These are phyloP conservation scores for Rhagoletis zephyria DNA, from an alignment of 1,140 invertebrate genomes.

Conservation along the genomic window DNA sequence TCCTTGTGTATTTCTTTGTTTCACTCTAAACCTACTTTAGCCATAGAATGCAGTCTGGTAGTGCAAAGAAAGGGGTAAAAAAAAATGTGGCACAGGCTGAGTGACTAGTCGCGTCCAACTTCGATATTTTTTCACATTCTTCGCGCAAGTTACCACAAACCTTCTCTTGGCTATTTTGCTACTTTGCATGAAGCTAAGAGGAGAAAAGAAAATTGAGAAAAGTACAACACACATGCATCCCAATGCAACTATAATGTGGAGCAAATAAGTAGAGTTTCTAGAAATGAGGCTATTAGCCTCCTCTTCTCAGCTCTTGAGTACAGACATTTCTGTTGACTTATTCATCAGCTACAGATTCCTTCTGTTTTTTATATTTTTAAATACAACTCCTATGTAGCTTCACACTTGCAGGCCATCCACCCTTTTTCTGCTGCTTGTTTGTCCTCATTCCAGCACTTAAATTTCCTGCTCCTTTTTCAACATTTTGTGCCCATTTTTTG, in stretches of 20 bases:
- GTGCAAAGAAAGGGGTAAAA: too few species aligned
- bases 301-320: background rate
- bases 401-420: too few species aligned
- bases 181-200: too few species aligned
- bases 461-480: background rate
- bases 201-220: too few species aligned
- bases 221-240: too few species aligned
- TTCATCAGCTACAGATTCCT: background rate
- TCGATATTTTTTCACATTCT: background rate
- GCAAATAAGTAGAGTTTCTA: constrained; percentile 14
- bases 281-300: background rate
- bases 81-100: background rate
- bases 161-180: too few species aligned
- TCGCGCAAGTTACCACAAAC: too few species aligned
- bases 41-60: too few species aligned
- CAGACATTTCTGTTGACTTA: background rate
- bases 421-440: background rate
- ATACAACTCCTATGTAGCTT: too few species aligned
- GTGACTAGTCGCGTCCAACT: background rate
- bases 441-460: background rate
- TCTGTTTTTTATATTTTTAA: background rate
- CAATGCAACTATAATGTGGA: background rate
- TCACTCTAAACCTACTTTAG: too few species aligned
- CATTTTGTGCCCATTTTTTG: background rate
- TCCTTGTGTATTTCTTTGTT: too few species aligned